Conservation (phyloP, 2,797 vertebrate genomes). For the Melanotaenia maccullochi region DNA sequence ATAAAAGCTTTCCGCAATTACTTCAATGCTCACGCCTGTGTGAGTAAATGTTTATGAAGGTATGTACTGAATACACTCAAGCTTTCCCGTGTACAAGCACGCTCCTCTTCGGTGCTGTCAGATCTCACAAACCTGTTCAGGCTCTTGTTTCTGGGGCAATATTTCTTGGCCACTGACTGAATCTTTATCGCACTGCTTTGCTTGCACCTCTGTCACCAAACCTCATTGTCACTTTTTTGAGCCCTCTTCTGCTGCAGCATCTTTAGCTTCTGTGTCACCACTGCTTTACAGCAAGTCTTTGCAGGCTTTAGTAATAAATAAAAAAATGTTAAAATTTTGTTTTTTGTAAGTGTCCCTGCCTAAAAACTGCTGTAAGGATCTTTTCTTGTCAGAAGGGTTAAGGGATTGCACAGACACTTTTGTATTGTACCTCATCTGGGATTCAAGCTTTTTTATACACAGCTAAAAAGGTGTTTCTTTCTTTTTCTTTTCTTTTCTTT, state of each 20-base stretch:
- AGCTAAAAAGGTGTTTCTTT: background rate
- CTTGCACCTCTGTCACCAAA: slow-evolving; percentile 66
- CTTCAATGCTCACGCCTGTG: slow-evolving; percentile 17
- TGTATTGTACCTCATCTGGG: slow-evolving; percentile 45
- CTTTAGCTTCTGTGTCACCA: slow-evolving; percentile 6
- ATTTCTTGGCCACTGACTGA: slow-evolving; percentile 45
- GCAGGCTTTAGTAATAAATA: background rate
- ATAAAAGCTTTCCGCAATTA: background rate
- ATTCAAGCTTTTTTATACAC: slow-evolving; percentile 20
- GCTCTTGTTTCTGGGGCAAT: slow-evolving; percentile 47
- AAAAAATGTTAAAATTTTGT: too few species aligned
- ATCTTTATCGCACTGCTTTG: slow-evolving; percentile 41
- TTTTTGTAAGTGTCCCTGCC: slow-evolving; percentile 20
- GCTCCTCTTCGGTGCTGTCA: slow-evolving; percentile 39
- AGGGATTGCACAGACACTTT: slow-evolving; percentile 48
- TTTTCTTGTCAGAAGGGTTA: slow-evolving; percentile 44
- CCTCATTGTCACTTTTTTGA: slow-evolving; percentile 55
- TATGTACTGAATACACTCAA: slow-evolving; percentile 18
- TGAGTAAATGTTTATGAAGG: slow-evolving; percentile 18
- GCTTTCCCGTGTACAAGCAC: slow-evolving; percentile 15
- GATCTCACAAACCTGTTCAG: slow-evolving; percentile 44
- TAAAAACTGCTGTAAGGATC: slow-evolving; percentile 30
- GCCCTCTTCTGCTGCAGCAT: slow-evolving; percentile 35
- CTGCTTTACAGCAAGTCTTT: slow-evolving; percentile 19
- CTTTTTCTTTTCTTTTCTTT: slow-evolving; percentile 35